A percentile compares a stretch with the other conserved stretches of the same genome.
These are phyloP conservation scores for Phainopepla nitens DNA, from an alignment of 2,113 vertebrate species.

Conservation along the genomic window DNA sequence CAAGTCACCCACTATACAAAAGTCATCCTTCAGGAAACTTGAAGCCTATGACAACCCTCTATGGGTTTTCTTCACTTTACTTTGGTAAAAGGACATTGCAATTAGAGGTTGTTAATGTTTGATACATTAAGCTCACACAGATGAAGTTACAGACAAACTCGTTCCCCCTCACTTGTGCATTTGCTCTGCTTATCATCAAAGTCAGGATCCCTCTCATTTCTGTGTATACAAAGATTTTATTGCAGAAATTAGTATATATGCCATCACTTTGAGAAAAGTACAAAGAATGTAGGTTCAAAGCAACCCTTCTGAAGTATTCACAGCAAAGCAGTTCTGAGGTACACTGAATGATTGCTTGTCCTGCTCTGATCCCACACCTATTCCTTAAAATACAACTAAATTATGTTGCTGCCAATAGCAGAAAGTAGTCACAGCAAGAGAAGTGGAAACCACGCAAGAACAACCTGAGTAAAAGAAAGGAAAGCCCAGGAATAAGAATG, in stretches of 20 bases:
- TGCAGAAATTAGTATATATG: not conserved
- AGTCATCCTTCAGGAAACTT: not conserved
- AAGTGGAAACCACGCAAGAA: not conserved
- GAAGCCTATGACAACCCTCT: not conserved
- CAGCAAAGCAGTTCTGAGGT: not conserved
- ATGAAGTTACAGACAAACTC: not conserved
- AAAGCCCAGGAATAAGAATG: not conserved
- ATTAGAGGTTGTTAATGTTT: not conserved
- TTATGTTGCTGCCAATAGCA: not conserved
- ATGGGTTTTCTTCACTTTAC: not conserved
- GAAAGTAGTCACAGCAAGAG: not conserved
- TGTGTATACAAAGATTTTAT: not conserved
- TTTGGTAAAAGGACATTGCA: not conserved
- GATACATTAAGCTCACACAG: not conserved
- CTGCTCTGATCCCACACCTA: not conserved
- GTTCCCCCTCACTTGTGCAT: not conserved
- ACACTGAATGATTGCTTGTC: not conserved
- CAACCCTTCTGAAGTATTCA: not conserved
- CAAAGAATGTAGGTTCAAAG: not conserved
- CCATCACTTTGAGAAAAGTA: not conserved
- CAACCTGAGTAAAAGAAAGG: not conserved
- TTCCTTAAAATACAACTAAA: not conserved
- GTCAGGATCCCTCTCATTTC: not conserved
- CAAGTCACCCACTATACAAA: not conserved
- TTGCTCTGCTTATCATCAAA: not conserved